A percentile compares a stretch with the other conserved stretches of the same genome.
These are phyloP conservation scores for Sclerurus mexicanus DNA, from an alignment of 2,113 vertebrate species.

Conservation along the genomic window DNA sequence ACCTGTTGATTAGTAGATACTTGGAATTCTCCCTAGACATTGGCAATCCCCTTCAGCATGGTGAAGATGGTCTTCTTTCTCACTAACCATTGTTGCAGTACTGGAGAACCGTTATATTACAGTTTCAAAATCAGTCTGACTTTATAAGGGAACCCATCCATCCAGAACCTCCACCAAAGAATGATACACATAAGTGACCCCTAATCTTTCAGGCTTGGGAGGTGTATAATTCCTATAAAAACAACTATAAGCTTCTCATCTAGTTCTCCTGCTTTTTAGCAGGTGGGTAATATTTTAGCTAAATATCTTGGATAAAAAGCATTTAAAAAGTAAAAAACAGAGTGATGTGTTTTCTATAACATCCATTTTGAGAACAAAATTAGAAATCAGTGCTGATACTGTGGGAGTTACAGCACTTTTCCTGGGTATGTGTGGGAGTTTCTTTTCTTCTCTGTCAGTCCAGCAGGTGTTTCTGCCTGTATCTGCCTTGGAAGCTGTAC, in stretches of 20 bases:
- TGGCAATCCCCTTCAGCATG: not conserved
- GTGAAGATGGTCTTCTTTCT: not conserved
- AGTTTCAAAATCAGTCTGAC: not conserved
- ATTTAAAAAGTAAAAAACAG: not conserved
- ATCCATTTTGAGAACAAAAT: not conserved
- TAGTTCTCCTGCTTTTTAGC: not conserved
- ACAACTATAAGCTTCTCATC: not conserved
- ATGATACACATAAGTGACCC: rapidly evolving
- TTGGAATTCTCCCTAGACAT: not conserved
- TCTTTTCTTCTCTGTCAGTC: not conserved
- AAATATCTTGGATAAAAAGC: not conserved
- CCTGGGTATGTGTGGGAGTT: not conserved
- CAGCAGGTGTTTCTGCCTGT: not conserved
- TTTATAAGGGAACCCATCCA: not conserved
- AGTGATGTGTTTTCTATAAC: not conserved
- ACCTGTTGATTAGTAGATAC: not conserved
- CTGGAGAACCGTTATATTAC: not conserved
- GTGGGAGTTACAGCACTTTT: not conserved
- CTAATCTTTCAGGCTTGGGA: not conserved
- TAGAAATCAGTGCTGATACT: not conserved
- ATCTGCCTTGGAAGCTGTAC: not conserved
- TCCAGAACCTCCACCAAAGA: not conserved
- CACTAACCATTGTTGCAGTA: not conserved
- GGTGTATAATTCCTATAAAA: not conserved
- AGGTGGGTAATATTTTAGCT: not conserved